These are phyloP conservation scores for Notechis scutatus DNA, from an alignment of 2,113 vertebrate genomes.

Conservation along the genomic window DNA sequence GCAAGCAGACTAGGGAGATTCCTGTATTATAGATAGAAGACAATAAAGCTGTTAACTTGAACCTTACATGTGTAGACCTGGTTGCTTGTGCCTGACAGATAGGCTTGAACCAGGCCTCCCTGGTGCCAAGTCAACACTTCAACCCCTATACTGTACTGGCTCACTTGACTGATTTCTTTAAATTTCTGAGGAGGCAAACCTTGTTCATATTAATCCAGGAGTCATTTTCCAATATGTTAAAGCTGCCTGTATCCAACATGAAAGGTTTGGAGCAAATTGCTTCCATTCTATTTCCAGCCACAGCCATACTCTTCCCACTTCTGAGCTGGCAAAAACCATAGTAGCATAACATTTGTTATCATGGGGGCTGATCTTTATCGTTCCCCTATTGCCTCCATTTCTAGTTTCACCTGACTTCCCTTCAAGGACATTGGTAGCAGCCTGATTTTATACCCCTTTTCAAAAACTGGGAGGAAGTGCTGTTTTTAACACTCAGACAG, in stretches of 20 bases:
- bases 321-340: not conserved
- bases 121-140: not conserved
- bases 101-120: not conserved
- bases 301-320: no score
- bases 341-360: not conserved
- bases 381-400: not conserved
- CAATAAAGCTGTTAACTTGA: not conserved
- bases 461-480: not conserved
- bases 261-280: not conserved
- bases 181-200: not conserved
- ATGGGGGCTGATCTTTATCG: not conserved
- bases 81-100: not conserved
- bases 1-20: not conserved
- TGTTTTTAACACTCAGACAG: not conserved
- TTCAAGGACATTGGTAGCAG: not conserved
- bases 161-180: not conserved
- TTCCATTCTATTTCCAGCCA: not conserved
- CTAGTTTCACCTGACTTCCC: not conserved
- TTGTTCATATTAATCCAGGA: not conserved
- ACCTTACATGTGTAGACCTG: not conserved
- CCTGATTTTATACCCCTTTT: not conserved
- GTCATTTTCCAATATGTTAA: not conserved
- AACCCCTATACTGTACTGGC: not conserved
- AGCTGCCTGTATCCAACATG: not conserved
- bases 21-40: not conserved